These are phyloP conservation scores for Chrysoperla carnea DNA, from an alignment of 1,140 invertebrate genomes.

Conservation along the genomic window DNA sequence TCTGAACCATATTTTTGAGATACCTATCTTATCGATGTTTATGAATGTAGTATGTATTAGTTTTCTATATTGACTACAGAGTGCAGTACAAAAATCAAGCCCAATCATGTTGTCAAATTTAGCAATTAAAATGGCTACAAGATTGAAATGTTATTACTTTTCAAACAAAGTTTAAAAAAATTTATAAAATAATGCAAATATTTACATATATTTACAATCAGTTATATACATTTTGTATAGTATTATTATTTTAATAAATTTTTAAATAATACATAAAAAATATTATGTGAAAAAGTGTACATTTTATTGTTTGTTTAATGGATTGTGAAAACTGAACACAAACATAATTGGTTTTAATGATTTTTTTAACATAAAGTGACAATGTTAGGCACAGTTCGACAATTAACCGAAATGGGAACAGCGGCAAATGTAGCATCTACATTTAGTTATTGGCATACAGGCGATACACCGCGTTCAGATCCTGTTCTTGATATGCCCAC, in stretches of 20 bases:
- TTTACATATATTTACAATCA: too few species aligned
- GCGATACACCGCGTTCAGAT: slow-evolving; percentile 2
- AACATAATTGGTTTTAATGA: too few species aligned
- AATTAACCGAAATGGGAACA: slow-evolving; percentile 3
- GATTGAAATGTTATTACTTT: neutral
- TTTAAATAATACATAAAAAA: too few species aligned
- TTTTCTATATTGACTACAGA: neutral
- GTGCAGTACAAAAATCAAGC: neutral
- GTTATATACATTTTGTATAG: too few species aligned
- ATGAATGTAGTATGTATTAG: neutral
- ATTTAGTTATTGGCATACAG: slow-evolving; percentile 6
- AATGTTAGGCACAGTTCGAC: neutral
- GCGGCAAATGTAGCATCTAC: slow-evolving; percentile 4
- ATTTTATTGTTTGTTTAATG: too few species aligned
- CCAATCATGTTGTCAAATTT: neutral
- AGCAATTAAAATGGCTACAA: neutral
- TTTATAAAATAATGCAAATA: neutral
- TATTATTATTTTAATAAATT: too few species aligned
- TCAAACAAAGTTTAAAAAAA: neutral
- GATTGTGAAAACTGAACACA: too few species aligned
- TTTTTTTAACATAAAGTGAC: neutral
- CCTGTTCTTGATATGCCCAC: neutral
- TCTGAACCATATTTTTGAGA: neutral
- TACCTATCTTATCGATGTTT: neutral
- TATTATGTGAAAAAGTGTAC: too few species aligned